A percentile compares a stretch with the other conserved stretches of the same genome.
phyloP scores from a whole-genome alignment of 1,140 invertebrate species.

The Aricia agestis region DNA sequence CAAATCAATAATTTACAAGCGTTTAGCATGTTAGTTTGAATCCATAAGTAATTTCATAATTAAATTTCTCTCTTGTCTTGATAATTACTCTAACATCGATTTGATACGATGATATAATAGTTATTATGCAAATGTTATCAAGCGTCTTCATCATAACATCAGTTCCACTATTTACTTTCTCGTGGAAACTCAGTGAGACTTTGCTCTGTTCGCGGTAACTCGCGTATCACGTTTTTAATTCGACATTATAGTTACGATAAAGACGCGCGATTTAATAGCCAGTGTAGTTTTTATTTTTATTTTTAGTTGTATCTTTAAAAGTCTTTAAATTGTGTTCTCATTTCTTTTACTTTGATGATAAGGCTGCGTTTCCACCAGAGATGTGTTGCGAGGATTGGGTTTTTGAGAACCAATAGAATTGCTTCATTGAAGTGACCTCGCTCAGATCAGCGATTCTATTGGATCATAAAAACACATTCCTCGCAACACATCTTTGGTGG shows the following conservation, averaged over 20 bases:
- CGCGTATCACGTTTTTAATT: conserved; percentile 10
- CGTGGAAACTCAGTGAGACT: neutral
- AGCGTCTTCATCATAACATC: neutral
- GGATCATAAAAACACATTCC: too few relatives aligned
- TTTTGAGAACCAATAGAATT: too few relatives aligned
- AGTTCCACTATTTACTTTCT: neutral
- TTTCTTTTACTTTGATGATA: neutral
- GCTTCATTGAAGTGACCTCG: too few relatives aligned
- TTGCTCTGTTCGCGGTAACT: conserved; percentile 4
- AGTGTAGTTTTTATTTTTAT: neutral
- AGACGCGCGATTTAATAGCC: neutral
- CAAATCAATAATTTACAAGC: too few relatives aligned
- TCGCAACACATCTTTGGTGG: too few relatives aligned
- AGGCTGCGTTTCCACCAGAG: too few relatives aligned
- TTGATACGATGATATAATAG: neutral
- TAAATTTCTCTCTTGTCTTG: neutral
- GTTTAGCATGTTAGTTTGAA: neutral
- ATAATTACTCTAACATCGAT: conserved; percentile 3
- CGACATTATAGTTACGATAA: too few relatives aligned
- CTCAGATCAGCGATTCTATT: too few relatives aligned
- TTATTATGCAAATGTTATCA: conserved; percentile 1
- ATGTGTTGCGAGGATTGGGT: too few relatives aligned
- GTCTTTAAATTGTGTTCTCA: neutral
- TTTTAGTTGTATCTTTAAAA: neutral
- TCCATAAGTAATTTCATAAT: neutral